Evolutionary conservation across 1,140 invertebrate genomes (phyloP).

Genomic region (Camponotus floridanus): DNA sequence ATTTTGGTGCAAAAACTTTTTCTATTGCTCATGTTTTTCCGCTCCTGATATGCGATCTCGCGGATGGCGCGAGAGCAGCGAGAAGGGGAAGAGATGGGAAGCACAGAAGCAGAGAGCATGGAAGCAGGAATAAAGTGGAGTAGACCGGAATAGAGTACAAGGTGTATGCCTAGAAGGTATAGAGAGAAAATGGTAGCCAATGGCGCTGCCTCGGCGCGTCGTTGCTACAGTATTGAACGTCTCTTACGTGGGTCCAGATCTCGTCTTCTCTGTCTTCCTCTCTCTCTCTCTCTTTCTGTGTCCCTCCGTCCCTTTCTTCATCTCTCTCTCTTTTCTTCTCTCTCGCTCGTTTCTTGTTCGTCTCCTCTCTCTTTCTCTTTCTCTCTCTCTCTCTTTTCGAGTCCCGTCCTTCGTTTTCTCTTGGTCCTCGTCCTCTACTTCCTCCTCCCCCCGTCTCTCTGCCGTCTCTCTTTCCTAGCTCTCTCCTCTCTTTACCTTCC

Average conservation of each 20-base stretch:
- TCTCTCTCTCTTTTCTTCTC: conserved; percentile 44
- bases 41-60: conserved; percentile 32
- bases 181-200: conserved; percentile 82
- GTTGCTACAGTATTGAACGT: conserved; percentile 82
- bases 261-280: conserved; percentile 53
- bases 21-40: conserved; percentile 5
- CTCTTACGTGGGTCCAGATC: conserved; percentile 77
- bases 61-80: conserved; percentile 40
- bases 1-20: conserved; percentile 33
- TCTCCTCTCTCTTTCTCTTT: conserved; percentile 12
- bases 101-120: conserved; percentile 50
- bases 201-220: conserved; percentile 79
- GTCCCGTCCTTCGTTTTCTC: conserved; percentile 68
- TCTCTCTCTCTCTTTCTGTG: conserved; percentile 15
- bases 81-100: conserved; percentile 42
- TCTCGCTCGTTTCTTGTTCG: conserved; percentile 52
- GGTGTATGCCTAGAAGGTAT: conserved; percentile 76
- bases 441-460: conserved; percentile 21
- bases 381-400: conserved; percentile 29
- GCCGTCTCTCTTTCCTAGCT: conserved; percentile 13
- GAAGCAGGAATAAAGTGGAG: conserved; percentile 69
- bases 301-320: conserved; percentile 30
- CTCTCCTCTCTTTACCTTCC: conserved; percentile 53
- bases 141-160: conserved; percentile 75
- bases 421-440: conserved; percentile 59